These are phyloP conservation scores for Hetaerina americana DNA, from an alignment of 1,140 invertebrate species.

Conservation along the genomic window DNA sequence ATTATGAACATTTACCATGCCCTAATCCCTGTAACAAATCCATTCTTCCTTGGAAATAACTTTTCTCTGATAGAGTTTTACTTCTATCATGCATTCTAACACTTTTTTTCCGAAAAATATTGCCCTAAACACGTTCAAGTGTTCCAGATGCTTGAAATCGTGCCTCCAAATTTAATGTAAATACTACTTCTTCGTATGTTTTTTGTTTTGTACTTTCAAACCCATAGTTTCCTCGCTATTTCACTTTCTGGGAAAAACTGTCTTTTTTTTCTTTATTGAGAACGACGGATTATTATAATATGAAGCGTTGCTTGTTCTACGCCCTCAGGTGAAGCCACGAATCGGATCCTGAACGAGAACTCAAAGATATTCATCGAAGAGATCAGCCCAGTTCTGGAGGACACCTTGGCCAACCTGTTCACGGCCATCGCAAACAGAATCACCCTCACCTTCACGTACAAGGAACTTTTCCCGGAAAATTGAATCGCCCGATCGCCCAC, in stretches of 20 bases:
- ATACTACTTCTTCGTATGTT: too few relatives aligned
- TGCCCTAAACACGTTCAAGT: too few relatives aligned
- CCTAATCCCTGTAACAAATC: too few relatives aligned
- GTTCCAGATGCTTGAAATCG: too few relatives aligned
- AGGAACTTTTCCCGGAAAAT: constrained; percentile 35
- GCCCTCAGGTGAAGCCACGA: constrained; percentile 26
- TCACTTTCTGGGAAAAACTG: neutral
- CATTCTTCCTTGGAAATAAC: too few relatives aligned
- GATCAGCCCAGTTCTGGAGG: constrained; percentile 46
- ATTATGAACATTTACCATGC: too few relatives aligned
- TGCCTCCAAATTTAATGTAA: too few relatives aligned
- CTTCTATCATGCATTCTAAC: too few relatives aligned
- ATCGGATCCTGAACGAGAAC: constrained; percentile 40
- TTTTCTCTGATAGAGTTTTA: too few relatives aligned
- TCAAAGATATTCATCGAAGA: constrained; percentile 45
- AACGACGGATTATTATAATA: constrained; percentile 9
- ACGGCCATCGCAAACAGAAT: constrained; percentile 47
- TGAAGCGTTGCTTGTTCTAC: constrained; percentile 1
- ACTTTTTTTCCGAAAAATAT: too few relatives aligned
- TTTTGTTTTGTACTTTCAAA: too few relatives aligned
- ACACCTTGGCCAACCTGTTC: constrained; percentile 44
- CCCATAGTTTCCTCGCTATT: neutral
- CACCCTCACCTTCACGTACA: constrained; percentile 37
- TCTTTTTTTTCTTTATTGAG: constrained; percentile 8
- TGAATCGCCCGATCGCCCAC: too few relatives aligned